phyloP scores from a whole-genome alignment of 1,140 invertebrate species.

The Drosophila carrolli region DNA sequence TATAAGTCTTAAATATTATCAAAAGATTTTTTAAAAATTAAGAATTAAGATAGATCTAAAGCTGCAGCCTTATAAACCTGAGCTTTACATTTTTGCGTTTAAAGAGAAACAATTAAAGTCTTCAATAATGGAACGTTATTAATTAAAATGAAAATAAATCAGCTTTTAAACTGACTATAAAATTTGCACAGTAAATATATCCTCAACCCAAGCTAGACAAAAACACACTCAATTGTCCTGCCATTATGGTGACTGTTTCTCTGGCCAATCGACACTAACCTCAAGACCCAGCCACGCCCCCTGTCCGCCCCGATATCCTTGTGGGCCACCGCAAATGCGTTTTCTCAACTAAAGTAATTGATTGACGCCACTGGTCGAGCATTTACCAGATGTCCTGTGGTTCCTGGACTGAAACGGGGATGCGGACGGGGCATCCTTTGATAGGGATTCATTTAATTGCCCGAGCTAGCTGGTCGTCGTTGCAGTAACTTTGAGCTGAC shows the following conservation, averaged over 20 bases:
- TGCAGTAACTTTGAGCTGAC: slow-evolving; percentile 21
- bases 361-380: slow-evolving; percentile 47
- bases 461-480: not conserved
- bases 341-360: slow-evolving; percentile 38
- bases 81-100: too few relatives aligned
- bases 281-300: slow-evolving; percentile 5
- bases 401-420: not conserved
- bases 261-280: slow-evolving; percentile 15
- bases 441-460: slow-evolving; percentile 40
- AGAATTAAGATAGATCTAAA: too few relatives aligned
- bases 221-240: slow-evolving; percentile 3
- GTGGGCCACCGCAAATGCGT: slow-evolving; percentile 20
- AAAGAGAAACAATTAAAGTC: too few relatives aligned
- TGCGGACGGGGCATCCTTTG: slow-evolving; percentile 8
- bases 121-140: too few relatives aligned
- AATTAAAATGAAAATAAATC: not conserved
- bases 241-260: slow-evolving; percentile 1
- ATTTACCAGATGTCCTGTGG: slow-evolving; percentile 26
- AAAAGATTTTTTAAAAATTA: too few relatives aligned
- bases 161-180: not conserved
- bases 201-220: not conserved
- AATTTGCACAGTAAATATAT: not conserved
- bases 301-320: slow-evolving; percentile 1
- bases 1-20: too few relatives aligned
- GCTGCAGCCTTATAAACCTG: too few relatives aligned